Evolutionary conservation across 1,140 invertebrate species (phyloP), one percentile per base, ranked within the genome.

Genomic region (Potamilus streckersoni): DNA sequence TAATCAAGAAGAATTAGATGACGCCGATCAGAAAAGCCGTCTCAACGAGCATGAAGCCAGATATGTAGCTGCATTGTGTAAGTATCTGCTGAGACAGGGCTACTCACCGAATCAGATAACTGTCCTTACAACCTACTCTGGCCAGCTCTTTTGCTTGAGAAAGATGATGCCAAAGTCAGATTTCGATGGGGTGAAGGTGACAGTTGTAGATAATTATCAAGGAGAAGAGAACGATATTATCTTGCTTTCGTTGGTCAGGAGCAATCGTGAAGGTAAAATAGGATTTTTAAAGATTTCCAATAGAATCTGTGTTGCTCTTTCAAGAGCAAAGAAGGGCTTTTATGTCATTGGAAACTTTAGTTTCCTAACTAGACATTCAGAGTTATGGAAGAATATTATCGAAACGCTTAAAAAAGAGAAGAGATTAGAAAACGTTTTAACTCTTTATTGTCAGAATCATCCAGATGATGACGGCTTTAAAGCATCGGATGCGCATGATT

Each of bases 201-300:
- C 92, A 55, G 92, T 93, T 14, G 93, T 96, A 1, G 96, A 97
- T 86, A 95, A 95, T 78, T 89, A 83, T 67, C 86, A 89, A 91
- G 95, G 96, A 0, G 94, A 96, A 87, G 96, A 97, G 88, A 94
- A 93, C 59, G 93, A 95, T 79, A 95, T 97, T 59, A 94, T 97
- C 74, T 83, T 97, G 5, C 84, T 97, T 14, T 96, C 96, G 0
- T 89, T 97, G 12, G 95, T 97, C 0, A 90, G 96, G 78, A 96
- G 93, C 85, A 89, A 90, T 89, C 81, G 71, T 61, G 92, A 64
- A 72, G 91, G 91, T 16, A 92, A 91, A 56, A 93, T 96, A 84
- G 96, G 96, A 6, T 97, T 96, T 90, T 86, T 97, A 16, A 92
- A 91, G 23, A 93, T 91, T 63, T 91, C 93, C 63, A 97, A 96